Evolutionary conservation across 1,140 invertebrate species (phyloP).

Genomic region (Euwallacea fornicatus): DNA sequence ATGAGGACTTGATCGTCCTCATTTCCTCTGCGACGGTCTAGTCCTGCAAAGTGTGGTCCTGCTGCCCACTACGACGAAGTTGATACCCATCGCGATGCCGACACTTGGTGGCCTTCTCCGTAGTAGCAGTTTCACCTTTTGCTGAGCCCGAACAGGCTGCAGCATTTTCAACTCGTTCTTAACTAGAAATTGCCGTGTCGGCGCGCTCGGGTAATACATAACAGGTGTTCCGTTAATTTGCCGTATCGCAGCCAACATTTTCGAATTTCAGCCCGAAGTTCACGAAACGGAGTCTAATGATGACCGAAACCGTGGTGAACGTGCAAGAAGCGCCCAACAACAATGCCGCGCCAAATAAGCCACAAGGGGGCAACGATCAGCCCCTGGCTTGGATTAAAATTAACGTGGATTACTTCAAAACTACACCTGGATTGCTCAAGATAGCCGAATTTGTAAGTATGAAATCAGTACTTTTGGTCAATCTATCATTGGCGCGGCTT

Average conservation of each 20-base stretch:
- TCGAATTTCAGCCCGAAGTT: conserved; percentile 3
- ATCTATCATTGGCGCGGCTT: neutral
- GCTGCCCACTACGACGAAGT: too few species aligned
- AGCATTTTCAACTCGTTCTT: conserved; percentile 10
- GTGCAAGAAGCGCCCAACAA: conserved; percentile 59
- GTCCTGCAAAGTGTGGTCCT: conserved; percentile 1
- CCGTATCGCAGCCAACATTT: neutral
- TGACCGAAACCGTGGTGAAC: conserved; percentile 68
- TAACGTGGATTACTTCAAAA: conserved; percentile 74
- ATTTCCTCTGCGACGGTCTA: conserved; percentile 7
- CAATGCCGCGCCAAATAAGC: conserved; percentile 55
- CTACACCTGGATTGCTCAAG: conserved; percentile 72
- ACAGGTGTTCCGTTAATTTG: conserved; percentile 25
- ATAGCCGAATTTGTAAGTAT: conserved; percentile 70
- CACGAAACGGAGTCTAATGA: conserved; percentile 53
- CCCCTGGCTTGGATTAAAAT: conserved; percentile 67
- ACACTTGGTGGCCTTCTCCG: conserved; percentile 33
- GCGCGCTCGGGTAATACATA: conserved; percentile 6
- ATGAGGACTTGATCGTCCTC: conserved; percentile 2
- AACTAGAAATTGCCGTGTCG: conserved; percentile 16
- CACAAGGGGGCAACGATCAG: conserved; percentile 50
- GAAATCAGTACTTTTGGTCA: neutral
- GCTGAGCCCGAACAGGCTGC: conserved; percentile 22
- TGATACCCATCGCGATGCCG: conserved; percentile 7
- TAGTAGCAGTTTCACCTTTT: conserved; percentile 22